Base-by-base conservation (phyloP, 2,888 invertebrate genomes). In the Caprella mutica region DNA sequence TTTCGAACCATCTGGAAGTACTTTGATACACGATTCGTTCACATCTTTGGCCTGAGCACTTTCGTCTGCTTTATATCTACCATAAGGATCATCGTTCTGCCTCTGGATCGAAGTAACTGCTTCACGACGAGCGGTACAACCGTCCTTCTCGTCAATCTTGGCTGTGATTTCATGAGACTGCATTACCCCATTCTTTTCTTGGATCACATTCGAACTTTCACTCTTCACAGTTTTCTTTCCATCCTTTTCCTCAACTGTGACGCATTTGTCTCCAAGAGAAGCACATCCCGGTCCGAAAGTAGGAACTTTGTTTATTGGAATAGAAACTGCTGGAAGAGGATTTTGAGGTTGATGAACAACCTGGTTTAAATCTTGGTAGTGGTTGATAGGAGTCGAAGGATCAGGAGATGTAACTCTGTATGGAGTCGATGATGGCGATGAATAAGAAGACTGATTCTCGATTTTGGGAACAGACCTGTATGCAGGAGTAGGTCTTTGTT, bases 31-130 rank as follows among this genome's bases (percentile, higher is more conserved):
- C 3, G 63, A 58, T 21, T 63, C 63, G 35, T 58, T 63, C 33
- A 59, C 58, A 26, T 63, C 63, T 2, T 57, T 52, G 19, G 63
- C 63, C 52, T 63, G 59, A n/a, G 57, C 59, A 24, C 57, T 50
- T 38, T 63, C 63, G 5, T 59, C 52, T 5, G 55, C 52, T 55
- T 56, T 55, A 21, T 54, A 63, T 23, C 57, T 57, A 2, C 63
- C 63, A n/a, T 63, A 52, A 5, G 59, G 63, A 44, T 63, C 63
- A 42, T 63, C 63, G 19, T 63, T 57, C 1, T 48, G 30, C 14
- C 48, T 43, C 3, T 52, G 29, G 17, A 59, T 57, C 39, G 54
- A 57, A 23, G 59, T 59, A 2, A 56, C 27, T 3, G 63, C 63
- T 44, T 63, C 63, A 14, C 59, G 51, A 9, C 63, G 27, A 1